These are phyloP conservation scores for Hirtodrosophila duncani DNA, from an alignment of 2,888 invertebrate genomes.

Conservation along the genomic window DNA sequence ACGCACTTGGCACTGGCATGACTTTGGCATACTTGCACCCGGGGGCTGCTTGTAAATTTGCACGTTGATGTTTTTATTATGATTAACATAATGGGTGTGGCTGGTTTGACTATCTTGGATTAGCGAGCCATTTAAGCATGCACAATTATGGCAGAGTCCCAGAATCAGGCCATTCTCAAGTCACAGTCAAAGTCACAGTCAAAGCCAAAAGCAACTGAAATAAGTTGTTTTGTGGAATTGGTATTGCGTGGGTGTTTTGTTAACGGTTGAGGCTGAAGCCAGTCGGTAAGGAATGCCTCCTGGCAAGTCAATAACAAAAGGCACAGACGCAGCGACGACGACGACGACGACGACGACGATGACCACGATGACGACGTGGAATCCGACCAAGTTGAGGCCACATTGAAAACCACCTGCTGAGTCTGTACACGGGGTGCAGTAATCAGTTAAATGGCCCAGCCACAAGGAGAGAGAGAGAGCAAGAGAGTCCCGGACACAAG, in stretches of 20 bases:
- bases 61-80: slow-evolving; percentile 70
- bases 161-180: too few species aligned
- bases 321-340: slow-evolving; percentile 56
- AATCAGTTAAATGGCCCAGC: slow-evolving; percentile 61
- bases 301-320: slow-evolving; percentile 25
- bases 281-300: slow-evolving; percentile 38
- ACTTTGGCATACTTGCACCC: slow-evolving; percentile 9
- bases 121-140: slow-evolving; percentile 42
- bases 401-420: slow-evolving; percentile 71
- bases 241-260: slow-evolving; percentile 48
- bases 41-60: slow-evolving; percentile 59
- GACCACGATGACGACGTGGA: too few species aligned
- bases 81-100: slow-evolving; percentile 65
- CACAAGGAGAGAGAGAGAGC: slow-evolving; percentile 25
- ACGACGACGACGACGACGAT: slow-evolving; percentile 7
- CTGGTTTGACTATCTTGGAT: slow-evolving; percentile 33
- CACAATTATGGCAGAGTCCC: slow-evolving; percentile 44
- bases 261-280: slow-evolving; percentile 26
- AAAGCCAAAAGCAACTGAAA: slow-evolving; percentile 17
- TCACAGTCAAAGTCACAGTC: too few species aligned
- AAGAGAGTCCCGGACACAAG: slow-evolving; percentile 9
- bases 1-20: slow-evolving; percentile 21
- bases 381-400: slow-evolving; percentile 32
- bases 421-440: slow-evolving; percentile 65
- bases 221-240: slow-evolving; percentile 32